Evolutionary conservation across 1,140 invertebrate species (phyloP), one percentile per base, ranked within the genome.

Genomic region (Nymphalis io): DNA sequence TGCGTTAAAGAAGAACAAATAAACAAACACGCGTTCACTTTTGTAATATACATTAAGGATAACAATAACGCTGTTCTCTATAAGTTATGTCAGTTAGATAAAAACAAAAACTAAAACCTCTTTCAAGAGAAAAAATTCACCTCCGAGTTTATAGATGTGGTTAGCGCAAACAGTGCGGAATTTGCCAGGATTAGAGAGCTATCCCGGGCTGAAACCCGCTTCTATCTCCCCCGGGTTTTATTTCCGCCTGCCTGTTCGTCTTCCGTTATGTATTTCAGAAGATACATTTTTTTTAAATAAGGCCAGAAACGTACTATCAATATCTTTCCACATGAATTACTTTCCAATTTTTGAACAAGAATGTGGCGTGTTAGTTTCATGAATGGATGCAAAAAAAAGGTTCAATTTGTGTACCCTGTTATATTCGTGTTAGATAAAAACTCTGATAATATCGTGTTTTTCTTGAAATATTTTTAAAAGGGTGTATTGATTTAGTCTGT

Each of bases 191-290:
- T 55, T 55, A 55, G 51, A 21, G 38, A 57, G 48, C 33, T 61
- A 16, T 51, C 21, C 60, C 40, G 20, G 21, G 16, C 59, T 62
- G 48, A 53, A 60, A 60, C 44, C 44, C 42, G 65, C 57, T 60
- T 40, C 46, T 23, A 27, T 48, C 42, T 55, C 51, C 21, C 23
- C 21, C 42, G 21, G 23, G 23, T 48, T 27, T 62, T 44, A 62
- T 62, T 62, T 62, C 60, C 60, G 60, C 42, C 46, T 62, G 60
- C 60, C 60, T 51, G 15, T 62, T 27, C 60, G 12, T 18, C 44
- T 62, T 62, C 60, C 60, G 51, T 27, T 55, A 55, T 55, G 23
- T n/a, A 55, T 27, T 13, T 55, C 21, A 8, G 51, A 21, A 46
- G 18, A n/a, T n/a, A n/a, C 10, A 27, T 18, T 55, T 27, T 55